Percentiles rank a stretch among this genome's conserved stretches.
Conservation (phyloP, 2,888 invertebrate species). For the Mythimna ferrago region DNA sequence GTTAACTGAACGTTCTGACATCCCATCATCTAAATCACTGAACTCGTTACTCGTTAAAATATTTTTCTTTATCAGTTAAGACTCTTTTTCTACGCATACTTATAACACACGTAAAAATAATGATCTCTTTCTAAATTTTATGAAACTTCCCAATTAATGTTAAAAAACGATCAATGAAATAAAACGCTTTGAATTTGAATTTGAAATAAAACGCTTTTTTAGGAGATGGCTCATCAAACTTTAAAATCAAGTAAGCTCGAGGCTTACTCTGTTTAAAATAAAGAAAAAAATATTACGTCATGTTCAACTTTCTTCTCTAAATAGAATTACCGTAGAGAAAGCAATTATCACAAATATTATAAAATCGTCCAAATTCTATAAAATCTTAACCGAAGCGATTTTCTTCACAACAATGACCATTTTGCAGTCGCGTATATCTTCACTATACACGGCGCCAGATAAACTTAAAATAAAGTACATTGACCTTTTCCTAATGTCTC, state of each 20-base stretch:
- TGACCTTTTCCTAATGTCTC: too few relatives aligned
- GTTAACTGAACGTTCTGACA: constrained; percentile 21
- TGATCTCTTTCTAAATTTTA: neutral
- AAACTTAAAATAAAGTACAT: too few relatives aligned
- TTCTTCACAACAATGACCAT: neutral
- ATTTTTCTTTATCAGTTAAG: neutral
- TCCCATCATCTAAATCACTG: neutral
- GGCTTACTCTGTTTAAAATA: constrained; percentile 27
- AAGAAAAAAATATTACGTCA: constrained; percentile 12
- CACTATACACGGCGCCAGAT: neutral
- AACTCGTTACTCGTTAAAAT: constrained; percentile 14
- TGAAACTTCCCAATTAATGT: neutral
- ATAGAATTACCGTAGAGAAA: neutral
- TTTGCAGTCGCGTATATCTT: neutral
- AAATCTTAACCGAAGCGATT: neutral
- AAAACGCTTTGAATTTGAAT: neutral
- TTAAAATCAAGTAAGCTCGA: constrained; percentile 31
- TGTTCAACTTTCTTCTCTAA: neutral
- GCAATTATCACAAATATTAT: constrained; percentile 5
- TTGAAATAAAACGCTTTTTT: neutral
- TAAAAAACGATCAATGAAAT: neutral
- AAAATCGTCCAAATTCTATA: neutral
- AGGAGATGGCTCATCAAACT: constrained; percentile 13
- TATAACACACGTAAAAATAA: too few relatives aligned
- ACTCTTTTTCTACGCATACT: constrained; percentile 13